Base-by-base conservation (phyloP, 2,888 invertebrate species). In the Phalera bucephala region DNA sequence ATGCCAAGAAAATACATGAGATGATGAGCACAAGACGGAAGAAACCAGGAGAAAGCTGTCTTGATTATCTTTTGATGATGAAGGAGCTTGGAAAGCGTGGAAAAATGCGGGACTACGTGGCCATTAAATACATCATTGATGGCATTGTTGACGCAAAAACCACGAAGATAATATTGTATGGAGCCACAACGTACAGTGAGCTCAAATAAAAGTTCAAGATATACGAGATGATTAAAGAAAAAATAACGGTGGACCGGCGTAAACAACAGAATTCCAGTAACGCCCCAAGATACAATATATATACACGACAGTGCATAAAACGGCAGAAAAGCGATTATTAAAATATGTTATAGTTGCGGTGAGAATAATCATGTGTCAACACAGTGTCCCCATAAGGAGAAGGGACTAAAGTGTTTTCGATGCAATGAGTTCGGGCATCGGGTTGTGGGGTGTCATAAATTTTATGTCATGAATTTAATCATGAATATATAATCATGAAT, bases 41-140 rank as follows among this genome's bases (percentile, higher is more conserved):
- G 10, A 32, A 26, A 14, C 28, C 21, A 7, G 33, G 22, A 9
- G 44, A 51, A 19, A 15, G 23, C 0, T 51, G 42, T 13, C 9
- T 30, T 8, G 38, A 57, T 7, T 61, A 53, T 13, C 41, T 59
- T 37, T 31, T 58, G 0, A 15, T 27, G 0, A 64, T 58, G 56
- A 37, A 29, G 3, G 34, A 30, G 6, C n/a, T 43, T 0, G 42
- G 42, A 0, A 37, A 31, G 10, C 11, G 53, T 0, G 57, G 40
- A 0, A 57, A 52, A 17, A 31, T 63, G 6, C 34, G 56, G 0
- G 58, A 60, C 19, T 57, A 56, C 23, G 53, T 61, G 0, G 50
- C 55, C 0, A 55, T 52, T 1, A 15, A 54, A 26, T 64, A 62
- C 14, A 57, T 61, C 0, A 34, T 62, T 0, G 58, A 62, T 0